A percentile compares a stretch with the other conserved stretches of the same genome.
Conservation (phyloP, 2,888 invertebrate genomes). For the Acrocyrtus sp. region DNA sequence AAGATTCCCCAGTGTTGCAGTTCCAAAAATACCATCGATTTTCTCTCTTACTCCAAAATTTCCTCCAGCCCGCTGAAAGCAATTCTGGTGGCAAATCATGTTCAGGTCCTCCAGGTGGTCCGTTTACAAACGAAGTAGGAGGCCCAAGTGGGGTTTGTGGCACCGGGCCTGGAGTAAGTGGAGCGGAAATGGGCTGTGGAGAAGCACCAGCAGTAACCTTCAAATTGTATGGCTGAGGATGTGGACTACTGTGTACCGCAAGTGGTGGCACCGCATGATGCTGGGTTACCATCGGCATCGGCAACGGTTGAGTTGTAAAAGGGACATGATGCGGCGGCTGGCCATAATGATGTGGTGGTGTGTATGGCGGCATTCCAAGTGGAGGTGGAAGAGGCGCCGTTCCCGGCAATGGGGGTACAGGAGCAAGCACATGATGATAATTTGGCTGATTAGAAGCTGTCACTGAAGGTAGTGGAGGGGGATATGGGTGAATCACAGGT, state of each 20-base stretch:
- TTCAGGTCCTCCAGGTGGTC: conserved; percentile 65
- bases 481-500: conserved; percentile 48
- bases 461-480: conserved; percentile 24
- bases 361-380: conserved; percentile 30
- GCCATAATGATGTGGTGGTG: conserved; percentile 17
- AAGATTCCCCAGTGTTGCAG: conserved; percentile 92
- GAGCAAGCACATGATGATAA: conserved; percentile 29
- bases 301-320: conserved; percentile 27
- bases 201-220: conserved; percentile 35
- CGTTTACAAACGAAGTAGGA: conserved; percentile 65
- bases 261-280: conserved; percentile 32
- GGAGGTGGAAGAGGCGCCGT: conserved; percentile 37
- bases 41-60: conserved; percentile 96
- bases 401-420: conserved; percentile 26
- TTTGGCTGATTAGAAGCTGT: conserved; percentile 25
- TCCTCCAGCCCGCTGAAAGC: conserved; percentile 92
- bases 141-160: conserved; percentile 55
- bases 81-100: conserved; percentile 74
- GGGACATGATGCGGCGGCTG: conserved; percentile 40
- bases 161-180: conserved; percentile 36
- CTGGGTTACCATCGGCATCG: too few species aligned
- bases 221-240: conserved; percentile 38
- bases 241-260: not conserved
- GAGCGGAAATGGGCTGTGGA: conserved; percentile 25
- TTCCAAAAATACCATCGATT: conserved; percentile 97